A percentile compares a stretch with the other conserved stretches of the same genome.
Conservation (phyloP, 2,888 invertebrate species). For the Arctia plantaginis region DNA sequence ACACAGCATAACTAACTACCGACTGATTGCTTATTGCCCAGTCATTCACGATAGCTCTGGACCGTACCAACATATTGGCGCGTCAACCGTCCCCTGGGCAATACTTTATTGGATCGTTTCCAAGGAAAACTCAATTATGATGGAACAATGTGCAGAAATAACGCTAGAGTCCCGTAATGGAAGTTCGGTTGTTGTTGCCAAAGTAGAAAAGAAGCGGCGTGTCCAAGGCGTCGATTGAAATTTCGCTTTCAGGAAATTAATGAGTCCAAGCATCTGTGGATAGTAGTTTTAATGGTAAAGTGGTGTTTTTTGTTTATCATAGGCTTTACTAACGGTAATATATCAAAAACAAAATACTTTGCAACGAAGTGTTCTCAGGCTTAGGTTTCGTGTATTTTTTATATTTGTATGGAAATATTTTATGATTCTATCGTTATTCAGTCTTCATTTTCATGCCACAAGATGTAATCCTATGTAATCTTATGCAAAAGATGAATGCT, state of each 20-base stretch:
- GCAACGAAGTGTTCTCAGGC: neutral
- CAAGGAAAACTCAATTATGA: slow-evolving; percentile 75
- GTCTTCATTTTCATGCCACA: no score
- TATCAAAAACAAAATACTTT: neutral
- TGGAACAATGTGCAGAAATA: slow-evolving; percentile 65
- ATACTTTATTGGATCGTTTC: slow-evolving; percentile 73
- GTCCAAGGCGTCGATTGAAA: slow-evolving; percentile 34
- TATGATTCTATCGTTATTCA: no score
- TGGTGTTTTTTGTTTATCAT: neutral
- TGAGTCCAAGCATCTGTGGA: slow-evolving; percentile 23
- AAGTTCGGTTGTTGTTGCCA: slow-evolving; percentile 53
- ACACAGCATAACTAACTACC: neutral
- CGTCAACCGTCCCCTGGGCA: slow-evolving; percentile 54
- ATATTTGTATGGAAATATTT: no score
- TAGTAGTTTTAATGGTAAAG: slow-evolving; percentile 19
- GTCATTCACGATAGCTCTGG: slow-evolving; percentile 52
- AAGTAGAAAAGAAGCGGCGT: slow-evolving; percentile 26
- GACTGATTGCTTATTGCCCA: slow-evolving; percentile 34
- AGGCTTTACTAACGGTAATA: neutral
- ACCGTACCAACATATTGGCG: slow-evolving; percentile 44
- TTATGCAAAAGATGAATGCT: no score
- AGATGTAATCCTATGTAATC: no score
- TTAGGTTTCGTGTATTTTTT: no score
- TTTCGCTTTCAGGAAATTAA: slow-evolving; percentile 30
- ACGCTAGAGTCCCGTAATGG: slow-evolving; percentile 53